phyloP scores from a whole-genome alignment of 2,113 vertebrate genomes.

The Neoarius graeffei region DNA sequence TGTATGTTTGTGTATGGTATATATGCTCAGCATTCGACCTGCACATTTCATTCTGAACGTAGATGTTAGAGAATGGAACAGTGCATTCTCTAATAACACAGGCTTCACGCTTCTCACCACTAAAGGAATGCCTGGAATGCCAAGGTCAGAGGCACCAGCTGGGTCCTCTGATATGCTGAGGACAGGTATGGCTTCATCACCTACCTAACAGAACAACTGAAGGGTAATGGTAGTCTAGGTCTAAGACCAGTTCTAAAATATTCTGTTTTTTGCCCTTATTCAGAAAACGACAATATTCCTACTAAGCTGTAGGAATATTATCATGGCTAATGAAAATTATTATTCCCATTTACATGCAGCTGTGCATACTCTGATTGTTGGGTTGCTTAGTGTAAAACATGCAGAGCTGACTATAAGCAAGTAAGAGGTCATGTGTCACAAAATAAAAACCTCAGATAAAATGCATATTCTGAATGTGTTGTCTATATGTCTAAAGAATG shows the following conservation, averaged over 20 bases:
- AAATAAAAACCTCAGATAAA: too few species aligned
- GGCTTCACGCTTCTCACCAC: constrained; percentile 55
- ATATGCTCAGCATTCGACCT: background rate
- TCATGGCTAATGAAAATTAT: too few species aligned
- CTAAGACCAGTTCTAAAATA: constrained; percentile 9
- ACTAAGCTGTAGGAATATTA: too few species aligned
- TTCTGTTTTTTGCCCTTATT: too few species aligned
- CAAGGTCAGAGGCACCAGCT: constrained; percentile 10
- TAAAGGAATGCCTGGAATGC: constrained; percentile 67
- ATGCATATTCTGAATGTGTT: too few species aligned
- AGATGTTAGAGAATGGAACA: constrained; percentile 62
- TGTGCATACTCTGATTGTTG: too few species aligned
- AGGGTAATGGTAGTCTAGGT: constrained; percentile 34
- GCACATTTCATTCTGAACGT: constrained; percentile 65
- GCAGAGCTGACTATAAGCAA: too few species aligned
- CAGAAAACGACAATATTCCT: too few species aligned
- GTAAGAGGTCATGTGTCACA: too few species aligned
- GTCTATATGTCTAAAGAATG: too few species aligned
- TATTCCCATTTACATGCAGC: too few species aligned
- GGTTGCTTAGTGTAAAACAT: too few species aligned
- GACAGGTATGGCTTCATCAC: background rate
- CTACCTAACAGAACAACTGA: constrained; percentile 55
- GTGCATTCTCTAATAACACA: constrained; percentile 66
- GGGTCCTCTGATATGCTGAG: constrained; percentile 48
- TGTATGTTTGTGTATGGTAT: background rate